Evolutionary conservation across 1,140 invertebrate genomes (phyloP).

Genomic region (Triops longicaudatus): DNA sequence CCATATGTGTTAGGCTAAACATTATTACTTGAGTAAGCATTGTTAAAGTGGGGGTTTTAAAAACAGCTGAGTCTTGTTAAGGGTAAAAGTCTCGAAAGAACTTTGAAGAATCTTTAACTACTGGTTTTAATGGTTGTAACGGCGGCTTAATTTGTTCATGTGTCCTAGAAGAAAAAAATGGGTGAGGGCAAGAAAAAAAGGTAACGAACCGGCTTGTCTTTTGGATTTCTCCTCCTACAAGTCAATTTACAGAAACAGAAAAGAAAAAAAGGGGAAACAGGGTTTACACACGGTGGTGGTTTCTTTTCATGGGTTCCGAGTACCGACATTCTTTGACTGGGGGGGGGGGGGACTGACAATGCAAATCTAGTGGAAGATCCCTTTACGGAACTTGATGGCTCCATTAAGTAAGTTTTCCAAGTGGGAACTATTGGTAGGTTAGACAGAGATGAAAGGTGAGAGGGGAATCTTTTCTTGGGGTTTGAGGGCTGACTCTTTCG

Average conservation of each 20-base stretch:
- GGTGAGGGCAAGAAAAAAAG: not conserved
- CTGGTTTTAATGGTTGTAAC: not conserved
- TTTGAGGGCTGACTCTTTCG: no score
- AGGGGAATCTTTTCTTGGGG: no score
- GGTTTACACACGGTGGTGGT: not conserved
- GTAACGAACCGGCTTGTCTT: not conserved
- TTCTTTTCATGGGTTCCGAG: not conserved
- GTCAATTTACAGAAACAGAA: not conserved
- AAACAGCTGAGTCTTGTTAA: not conserved
- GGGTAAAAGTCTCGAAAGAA: not conserved
- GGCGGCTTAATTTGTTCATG: conserved; percentile 3
- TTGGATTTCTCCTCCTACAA: not conserved
- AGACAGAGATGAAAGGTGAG: conserved; percentile 7
- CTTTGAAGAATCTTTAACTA: no score
- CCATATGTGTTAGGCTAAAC: not conserved
- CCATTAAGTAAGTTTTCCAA: not conserved
- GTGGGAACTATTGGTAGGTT: not conserved
- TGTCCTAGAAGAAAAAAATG: not conserved
- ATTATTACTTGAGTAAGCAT: not conserved
- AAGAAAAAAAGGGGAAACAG: not conserved
- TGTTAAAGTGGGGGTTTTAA: not conserved
- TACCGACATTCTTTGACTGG: not conserved
- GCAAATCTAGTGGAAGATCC: conserved; percentile 4
- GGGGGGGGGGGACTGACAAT: not conserved
- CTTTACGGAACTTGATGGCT: not conserved